Conservation (phyloP, 2,888 invertebrate species). For the Nomada ruficornis region DNA sequence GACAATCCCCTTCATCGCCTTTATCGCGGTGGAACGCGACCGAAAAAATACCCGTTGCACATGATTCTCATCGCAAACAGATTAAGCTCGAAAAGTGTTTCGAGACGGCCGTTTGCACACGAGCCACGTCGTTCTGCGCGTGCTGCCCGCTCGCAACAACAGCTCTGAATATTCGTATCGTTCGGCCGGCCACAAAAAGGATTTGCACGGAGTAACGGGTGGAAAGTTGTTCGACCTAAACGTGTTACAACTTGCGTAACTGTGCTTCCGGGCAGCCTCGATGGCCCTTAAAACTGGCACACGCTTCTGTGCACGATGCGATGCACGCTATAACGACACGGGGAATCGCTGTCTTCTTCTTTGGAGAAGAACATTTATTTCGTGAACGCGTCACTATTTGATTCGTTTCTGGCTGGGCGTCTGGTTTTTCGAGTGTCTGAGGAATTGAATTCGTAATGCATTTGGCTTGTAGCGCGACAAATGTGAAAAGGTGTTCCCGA, state of each 20-base stretch:
- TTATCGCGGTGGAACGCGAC: not conserved
- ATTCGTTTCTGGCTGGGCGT: not conserved
- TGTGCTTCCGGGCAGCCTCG: not conserved
- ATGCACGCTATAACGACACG: slow-evolving; percentile 4
- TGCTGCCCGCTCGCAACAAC: not conserved
- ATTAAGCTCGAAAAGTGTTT: slow-evolving; percentile 12
- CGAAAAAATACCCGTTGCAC: not conserved
- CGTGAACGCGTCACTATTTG: not conserved
- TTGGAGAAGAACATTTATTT: not conserved
- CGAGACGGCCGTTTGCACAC: not conserved
- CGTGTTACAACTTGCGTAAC: slow-evolving; percentile 47
- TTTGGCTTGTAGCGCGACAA: too few relatives aligned
- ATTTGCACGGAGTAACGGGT: slow-evolving; percentile 20
- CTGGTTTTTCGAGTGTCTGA: not conserved
- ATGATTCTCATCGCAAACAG: not conserved
- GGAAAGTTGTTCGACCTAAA: slow-evolving; percentile 42
- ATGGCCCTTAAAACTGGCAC: slow-evolving; percentile 36
- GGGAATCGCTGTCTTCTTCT: not conserved
- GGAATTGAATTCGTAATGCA: too few relatives aligned
- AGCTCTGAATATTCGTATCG: not conserved
- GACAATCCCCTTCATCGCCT: not conserved
- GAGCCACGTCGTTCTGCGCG: too few relatives aligned
- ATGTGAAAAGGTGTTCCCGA: too few relatives aligned
- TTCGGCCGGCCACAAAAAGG: slow-evolving; percentile 22
- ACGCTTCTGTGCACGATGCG: not conserved